Evolutionary conservation across 2,113 vertebrate genomes (phyloP), one percentile per base, ranked within the genome.

Genomic region (Rhombomys opimus): DNA sequence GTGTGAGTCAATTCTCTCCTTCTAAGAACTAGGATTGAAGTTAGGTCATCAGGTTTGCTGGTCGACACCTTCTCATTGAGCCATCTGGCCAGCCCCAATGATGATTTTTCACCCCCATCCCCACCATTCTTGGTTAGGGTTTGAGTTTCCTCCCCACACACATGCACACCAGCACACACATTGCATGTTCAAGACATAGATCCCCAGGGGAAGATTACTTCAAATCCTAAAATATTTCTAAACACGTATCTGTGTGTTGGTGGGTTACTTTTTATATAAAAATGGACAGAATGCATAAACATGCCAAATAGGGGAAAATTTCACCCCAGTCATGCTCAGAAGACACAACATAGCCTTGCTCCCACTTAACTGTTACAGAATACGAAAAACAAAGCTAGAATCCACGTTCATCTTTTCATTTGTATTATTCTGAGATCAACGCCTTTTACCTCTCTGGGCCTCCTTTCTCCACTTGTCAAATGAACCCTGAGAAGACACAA

Each of bases 221-320:
- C 30, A 95, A 7, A 65, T 95, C 59, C 92, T 63, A 75, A 87
- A 50, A 10, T 86, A 68, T 91, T 93, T 70, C 50, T 61, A 72
- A 95, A 72, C 73, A 80, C n/a, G 13, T 27, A 54, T 32, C 68
- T 63, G 23, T 38, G 61, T 27, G 50, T 72, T 46, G 61, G 23
- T 68, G 41, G 81, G 90, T 93, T 70, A 70, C 38, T 84, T 17
- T 91, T 89, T 13, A 41, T 57, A 54, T 59, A 88, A n/a, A 90
- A 50, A 78, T 82, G 77, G 54, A 88, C 88, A 65, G 63, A 95
- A 92, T 75, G 41, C 77, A 70, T 65, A 32, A 38, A 90, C 15
- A 27, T 23, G 30, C 52, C 89, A 50, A 87, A 38, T 82, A n/a
- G 57, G n/a, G 30, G n/a, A 78, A 75, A 84, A 80, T 57, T 78